These are phyloP conservation scores for Globodera rostochiensis DNA, from an alignment of 1,140 invertebrate species.

Conservation along the genomic window DNA sequence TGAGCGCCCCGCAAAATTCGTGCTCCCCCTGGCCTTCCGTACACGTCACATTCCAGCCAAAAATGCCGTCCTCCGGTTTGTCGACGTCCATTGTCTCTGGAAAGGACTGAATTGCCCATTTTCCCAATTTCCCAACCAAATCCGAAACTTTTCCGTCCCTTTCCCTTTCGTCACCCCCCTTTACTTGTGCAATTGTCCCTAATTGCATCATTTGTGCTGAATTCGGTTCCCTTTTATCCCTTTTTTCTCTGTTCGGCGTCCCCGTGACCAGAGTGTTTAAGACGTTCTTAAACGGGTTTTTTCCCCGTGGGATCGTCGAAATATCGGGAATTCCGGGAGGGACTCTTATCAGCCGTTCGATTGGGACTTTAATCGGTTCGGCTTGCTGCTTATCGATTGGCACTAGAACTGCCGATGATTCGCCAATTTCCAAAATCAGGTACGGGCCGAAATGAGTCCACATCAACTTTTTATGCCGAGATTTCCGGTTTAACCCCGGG, in stretches of 20 bases:
- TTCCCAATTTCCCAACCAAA: background rate
- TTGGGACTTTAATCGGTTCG: constrained; percentile 1
- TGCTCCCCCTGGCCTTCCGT: background rate
- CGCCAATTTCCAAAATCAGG: constrained; percentile 4
- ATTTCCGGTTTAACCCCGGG: background rate
- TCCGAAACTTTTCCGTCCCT: background rate
- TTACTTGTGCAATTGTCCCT: constrained; percentile 15
- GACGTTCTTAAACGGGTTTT: constrained; percentile 8
- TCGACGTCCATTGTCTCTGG: background rate
- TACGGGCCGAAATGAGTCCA: constrained; percentile 22
- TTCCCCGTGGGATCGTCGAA: constrained; percentile 1
- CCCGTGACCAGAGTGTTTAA: background rate
- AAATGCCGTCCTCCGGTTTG: background rate
- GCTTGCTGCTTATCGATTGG: constrained; percentile 17
- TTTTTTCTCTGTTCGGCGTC: background rate
- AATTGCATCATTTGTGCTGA: background rate
- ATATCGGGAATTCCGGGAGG: constrained; percentile 24
- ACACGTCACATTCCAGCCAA: background rate
- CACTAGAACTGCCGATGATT: background rate
- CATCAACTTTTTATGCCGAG: constrained; percentile 9
- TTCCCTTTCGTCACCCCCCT: background rate
- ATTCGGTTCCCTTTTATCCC: background rate
- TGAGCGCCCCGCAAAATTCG: background rate
- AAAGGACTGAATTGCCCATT: background rate
- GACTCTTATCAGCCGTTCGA: constrained; percentile 11